These are phyloP conservation scores for Drosophila aldrichi DNA, from an alignment of 2,888 invertebrate genomes.

Conservation along the genomic window DNA sequence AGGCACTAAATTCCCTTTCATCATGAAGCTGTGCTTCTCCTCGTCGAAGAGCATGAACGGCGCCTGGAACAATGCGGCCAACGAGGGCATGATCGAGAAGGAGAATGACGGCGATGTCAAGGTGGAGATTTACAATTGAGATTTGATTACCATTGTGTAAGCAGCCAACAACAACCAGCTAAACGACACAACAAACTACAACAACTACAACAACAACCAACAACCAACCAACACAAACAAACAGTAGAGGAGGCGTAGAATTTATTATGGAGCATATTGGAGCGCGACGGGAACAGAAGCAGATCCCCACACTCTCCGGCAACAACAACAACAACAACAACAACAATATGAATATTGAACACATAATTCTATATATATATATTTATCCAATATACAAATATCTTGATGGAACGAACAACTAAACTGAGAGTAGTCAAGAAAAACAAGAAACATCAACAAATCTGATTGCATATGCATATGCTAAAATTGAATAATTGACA, in stretches of 20 bases:
- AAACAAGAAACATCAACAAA: slow-evolving; percentile 8
- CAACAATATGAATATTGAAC: slow-evolving; percentile 15
- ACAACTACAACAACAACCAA: slow-evolving; percentile 28
- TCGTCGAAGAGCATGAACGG: slow-evolving; percentile 89
- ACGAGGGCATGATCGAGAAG: slow-evolving; percentile 85
- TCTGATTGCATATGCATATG: slow-evolving; percentile 25
- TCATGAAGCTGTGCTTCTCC: slow-evolving; percentile 99
- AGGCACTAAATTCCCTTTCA: slow-evolving; percentile 99
- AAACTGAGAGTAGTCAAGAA: slow-evolving; percentile 17
- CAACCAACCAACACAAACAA: slow-evolving; percentile 42
- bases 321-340: slow-evolving; percentile 24
- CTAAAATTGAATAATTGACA: slow-evolving; percentile 43
- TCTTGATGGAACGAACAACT: slow-evolving; percentile 26
- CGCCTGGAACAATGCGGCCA: slow-evolving; percentile 87
- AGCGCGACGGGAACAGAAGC: slow-evolving; percentile 7
- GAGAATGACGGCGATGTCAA: slow-evolving; percentile 84
- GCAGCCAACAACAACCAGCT: slow-evolving; percentile 42
- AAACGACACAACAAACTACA: slow-evolving; percentile 49
- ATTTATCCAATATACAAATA: background rate
- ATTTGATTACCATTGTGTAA: slow-evolving; percentile 85
- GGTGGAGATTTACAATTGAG: slow-evolving; percentile 84
- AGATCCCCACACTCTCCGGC: slow-evolving; percentile 19
- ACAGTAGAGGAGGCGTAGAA: slow-evolving; percentile 15
- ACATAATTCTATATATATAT: slow-evolving; percentile 1
- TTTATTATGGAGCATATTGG: slow-evolving; percentile 18